phyloP scores from a whole-genome alignment of 2,797 vertebrate genomes.

The Liparis tanakae region DNA sequence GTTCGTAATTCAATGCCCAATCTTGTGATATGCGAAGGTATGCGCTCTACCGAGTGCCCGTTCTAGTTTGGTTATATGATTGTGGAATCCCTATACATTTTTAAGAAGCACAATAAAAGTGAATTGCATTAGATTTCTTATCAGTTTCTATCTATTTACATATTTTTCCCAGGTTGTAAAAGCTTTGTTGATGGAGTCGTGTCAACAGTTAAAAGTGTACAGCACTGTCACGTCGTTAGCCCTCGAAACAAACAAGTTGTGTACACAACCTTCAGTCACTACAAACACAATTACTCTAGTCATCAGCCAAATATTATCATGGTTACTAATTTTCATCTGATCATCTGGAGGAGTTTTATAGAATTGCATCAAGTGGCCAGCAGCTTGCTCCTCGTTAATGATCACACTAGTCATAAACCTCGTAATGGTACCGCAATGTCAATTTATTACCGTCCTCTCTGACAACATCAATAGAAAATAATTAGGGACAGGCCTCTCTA shows the following conservation, averaged over 20 bases:
- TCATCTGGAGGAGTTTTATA: slow-evolving; percentile 40
- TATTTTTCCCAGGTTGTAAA: background rate
- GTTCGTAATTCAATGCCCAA: too few relatives aligned
- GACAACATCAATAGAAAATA: slow-evolving; percentile 15
- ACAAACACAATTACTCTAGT: slow-evolving; percentile 27
- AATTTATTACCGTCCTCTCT: slow-evolving; percentile 47
- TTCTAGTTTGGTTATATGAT: slow-evolving; percentile 13
- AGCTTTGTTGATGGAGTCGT: background rate
- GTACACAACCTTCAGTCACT: slow-evolving; percentile 19
- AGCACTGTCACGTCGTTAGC: slow-evolving; percentile 29
- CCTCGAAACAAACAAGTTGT: slow-evolving; percentile 24
- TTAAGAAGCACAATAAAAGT: background rate
- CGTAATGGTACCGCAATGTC: slow-evolving; percentile 56
- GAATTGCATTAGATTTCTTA: too few relatives aligned
- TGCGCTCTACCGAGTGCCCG: too few relatives aligned
- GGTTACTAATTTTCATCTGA: slow-evolving; percentile 42
- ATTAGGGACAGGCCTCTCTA: too few relatives aligned
- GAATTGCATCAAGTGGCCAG: slow-evolving; percentile 29
- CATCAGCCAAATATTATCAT: slow-evolving; percentile 11
- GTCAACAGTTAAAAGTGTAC: slow-evolving; percentile 22
- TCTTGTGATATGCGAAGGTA: too few relatives aligned
- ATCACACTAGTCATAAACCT: slow-evolving; percentile 68
- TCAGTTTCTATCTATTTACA: background rate
- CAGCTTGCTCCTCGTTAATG: slow-evolving; percentile 65
- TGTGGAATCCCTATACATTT: background rate